These are phyloP conservation scores for Lasioglossum malachurum DNA, from an alignment of 2,888 invertebrate genomes.

Conservation along the genomic window DNA sequence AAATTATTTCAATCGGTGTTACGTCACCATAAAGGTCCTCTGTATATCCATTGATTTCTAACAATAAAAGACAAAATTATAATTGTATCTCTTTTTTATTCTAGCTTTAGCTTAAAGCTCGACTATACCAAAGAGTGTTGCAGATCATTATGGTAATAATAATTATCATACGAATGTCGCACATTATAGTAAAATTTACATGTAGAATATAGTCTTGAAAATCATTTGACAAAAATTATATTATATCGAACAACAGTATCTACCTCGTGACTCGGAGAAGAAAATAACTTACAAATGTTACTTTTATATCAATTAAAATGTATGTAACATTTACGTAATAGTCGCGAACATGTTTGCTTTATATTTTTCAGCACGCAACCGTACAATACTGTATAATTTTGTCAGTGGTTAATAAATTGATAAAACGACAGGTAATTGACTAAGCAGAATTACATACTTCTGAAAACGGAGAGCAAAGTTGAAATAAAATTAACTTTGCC, in stretches of 20 bases:
- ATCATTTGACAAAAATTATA: not conserved
- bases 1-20: slow-evolving; percentile 81
- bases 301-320: not conserved
- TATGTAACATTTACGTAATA: not conserved
- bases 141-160: not conserved
- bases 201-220: not conserved
- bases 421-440: not conserved
- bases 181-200: not conserved
- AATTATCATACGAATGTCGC: not conserved
- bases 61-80: not conserved
- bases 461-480: slow-evolving; percentile 90
- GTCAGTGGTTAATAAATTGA: not conserved
- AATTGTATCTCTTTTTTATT: not conserved
- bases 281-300: no score
- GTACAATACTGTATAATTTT: not conserved
- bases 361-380: not conserved
- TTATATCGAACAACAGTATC: not conserved
- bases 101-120: not conserved
- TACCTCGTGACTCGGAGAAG: not conserved
- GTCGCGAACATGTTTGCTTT: not conserved
- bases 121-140: not conserved
- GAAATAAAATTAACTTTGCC: slow-evolving; percentile 91
- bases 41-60: slow-evolving; percentile 81
- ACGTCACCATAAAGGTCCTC: slow-evolving; percentile 81
- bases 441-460: slow-evolving; percentile 86